Base-by-base conservation (phyloP, 2,888 invertebrate genomes). In the Macrophya alboannulata region DNA sequence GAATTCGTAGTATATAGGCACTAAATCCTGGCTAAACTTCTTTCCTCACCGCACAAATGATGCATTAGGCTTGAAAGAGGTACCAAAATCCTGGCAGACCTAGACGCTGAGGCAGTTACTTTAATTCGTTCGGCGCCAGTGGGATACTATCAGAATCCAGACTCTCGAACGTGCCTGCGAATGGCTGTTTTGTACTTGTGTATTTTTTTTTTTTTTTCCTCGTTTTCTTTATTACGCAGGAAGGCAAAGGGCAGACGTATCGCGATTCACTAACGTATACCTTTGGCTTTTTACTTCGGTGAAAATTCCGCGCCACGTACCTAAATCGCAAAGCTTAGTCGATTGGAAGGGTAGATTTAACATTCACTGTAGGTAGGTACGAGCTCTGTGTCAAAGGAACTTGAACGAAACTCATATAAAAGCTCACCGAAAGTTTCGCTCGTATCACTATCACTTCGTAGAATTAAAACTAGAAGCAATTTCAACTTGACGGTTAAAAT, bases 391-490 rank as follows among this genome's bases (percentile, higher is more conserved):
- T 81, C 81, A 81, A 81, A 81, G 31, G 40, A 43, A 62, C 31
- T 40, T 62, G 37, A 43, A 31, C 10, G 21, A 81, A 59, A 62
- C 81, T 81, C 81, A 43, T 59, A 62, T 81, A 62, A 81, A 43
- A 62, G 81, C 81, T 59, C 21, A 81, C 43, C 81, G 25, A 9
- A 62, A 43, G 43, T 81, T 81, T 59, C 15, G 21, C 59, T 25
- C 40, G n/a, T n/a, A 12, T 17, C 31, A 31, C 74, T 43, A 74
- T 74, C 74, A 74, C 45, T 25, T 25, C 25, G 55, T 55, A 62
- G 62, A 37, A 81, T 81, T 43, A 81, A 81, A 81, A 81, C 62
- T 43, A 81, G 43, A 81, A 81, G 43, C 59, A 62, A 81, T 81
- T 59, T 17, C 81, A 62, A 62, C 59, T 40, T 62, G 81, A 81